Conservation (phyloP, 2,888 invertebrate species). For the Andrena hattorfiana region DNA sequence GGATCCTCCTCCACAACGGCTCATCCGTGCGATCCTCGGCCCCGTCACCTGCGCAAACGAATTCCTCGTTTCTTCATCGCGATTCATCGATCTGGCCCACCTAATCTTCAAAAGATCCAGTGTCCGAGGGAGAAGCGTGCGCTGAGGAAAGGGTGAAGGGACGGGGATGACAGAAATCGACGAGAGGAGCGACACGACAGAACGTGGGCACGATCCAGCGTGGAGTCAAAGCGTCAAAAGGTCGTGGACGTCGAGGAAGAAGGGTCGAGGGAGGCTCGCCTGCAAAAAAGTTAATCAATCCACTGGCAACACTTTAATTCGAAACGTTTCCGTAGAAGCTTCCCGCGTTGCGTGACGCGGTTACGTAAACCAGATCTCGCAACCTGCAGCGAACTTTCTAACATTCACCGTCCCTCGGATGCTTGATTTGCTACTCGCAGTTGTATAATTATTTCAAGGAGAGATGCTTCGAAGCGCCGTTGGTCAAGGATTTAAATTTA, state of each 20-base stretch:
- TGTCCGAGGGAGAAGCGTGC: no score
- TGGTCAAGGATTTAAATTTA: neutral
- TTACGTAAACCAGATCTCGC: constrained; percentile 26
- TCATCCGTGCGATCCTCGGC: neutral
- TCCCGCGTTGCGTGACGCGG: constrained; percentile 24
- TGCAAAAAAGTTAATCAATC: constrained; percentile 15
- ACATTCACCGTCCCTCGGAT: neutral
- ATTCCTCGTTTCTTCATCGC: neutral
- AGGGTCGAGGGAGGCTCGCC: no score
- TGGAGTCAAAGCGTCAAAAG: no score
- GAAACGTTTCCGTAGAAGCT: neutral
- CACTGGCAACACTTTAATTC: constrained; percentile 30
- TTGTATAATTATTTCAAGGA: neutral
- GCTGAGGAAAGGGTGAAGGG: no score
- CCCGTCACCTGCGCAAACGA: constrained; percentile 23
- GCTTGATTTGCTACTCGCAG: neutral
- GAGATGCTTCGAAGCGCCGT: neutral
- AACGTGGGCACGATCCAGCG: no score
- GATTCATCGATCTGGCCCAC: neutral
- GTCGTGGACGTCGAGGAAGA: no score
- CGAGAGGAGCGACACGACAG: no score
- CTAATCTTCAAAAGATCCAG: neutral
- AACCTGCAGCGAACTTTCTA: neutral
- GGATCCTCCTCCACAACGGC: constrained; percentile 30
- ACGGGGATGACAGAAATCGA: no score